Evolutionary conservation across 2,113 vertebrate genomes (phyloP), one percentile per base, ranked within the genome.

Genomic region (Pardalotus punctatus): DNA sequence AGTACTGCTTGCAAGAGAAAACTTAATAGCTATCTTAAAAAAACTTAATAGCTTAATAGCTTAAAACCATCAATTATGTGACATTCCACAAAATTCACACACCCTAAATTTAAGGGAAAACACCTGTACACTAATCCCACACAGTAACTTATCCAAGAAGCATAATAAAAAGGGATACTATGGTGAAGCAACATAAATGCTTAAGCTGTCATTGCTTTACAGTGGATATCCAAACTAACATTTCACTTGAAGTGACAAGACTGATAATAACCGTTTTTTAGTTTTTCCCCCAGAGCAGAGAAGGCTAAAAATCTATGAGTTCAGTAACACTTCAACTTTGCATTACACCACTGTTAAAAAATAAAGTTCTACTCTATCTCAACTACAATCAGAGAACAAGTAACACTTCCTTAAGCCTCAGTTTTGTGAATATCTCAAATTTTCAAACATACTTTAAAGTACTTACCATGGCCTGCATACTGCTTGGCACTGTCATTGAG

Each of bases 401-500:
- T 24, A 40, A 62, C 6, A 38, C 4, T 36, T 14, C 23, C 31
- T 43, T 24, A 61, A 73, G 33, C 10, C 22, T 84, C 54, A 53
- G 17, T 60, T 81, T 56, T 53, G 21, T 12, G 3, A 48, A 62
- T 14, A 9, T 56, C 43, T 73, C 27, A 60, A 50, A 33, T 45
- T 76, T 69, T 33, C 38, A 74, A 79, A 42, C 18, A 15, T 11
- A 51, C 7, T 61, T 91, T 60, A 53, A 80, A 76, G 8, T n/a
- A 94, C 98, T 98, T 98, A 99, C 99, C 99, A 88, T 99, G 99
- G 98, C 98, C 96, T 97, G 98, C 97, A 69, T 99, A 99, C 95
- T 98, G 99, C 98, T 99, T 99, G 99, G 99, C 99, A 99, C 99
- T 99, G 96, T 99, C 99, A 85, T 99, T 99, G 82, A 99, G 98